phyloP scores from a whole-genome alignment of 2,888 invertebrate species.

The Chrysolina americana region DNA sequence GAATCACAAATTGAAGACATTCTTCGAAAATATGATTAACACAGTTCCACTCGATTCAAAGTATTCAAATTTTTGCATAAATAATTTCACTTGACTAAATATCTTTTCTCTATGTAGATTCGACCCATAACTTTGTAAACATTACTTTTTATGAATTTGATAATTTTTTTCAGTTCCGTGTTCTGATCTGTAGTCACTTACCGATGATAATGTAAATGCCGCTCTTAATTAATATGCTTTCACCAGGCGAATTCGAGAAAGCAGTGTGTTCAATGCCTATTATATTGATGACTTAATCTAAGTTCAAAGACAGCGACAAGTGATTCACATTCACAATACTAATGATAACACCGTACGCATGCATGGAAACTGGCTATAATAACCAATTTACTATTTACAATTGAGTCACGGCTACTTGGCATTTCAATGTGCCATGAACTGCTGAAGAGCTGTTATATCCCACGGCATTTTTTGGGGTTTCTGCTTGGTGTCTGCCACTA shows the following conservation, averaged over 20 bases:
- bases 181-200: background rate
- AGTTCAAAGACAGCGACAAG: slow-evolving; percentile 1
- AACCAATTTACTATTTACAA: background rate
- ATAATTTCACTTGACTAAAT: too few species aligned
- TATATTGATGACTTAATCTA: slow-evolving; percentile 5
- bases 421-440: background rate
- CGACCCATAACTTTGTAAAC: too few species aligned
- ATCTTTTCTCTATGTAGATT: too few species aligned
- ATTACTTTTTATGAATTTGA: too few species aligned
- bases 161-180: background rate
- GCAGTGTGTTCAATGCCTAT: background rate
- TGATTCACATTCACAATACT: background rate
- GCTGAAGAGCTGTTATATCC: background rate
- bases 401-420: slow-evolving; percentile 3
- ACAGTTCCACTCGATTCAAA: too few species aligned
- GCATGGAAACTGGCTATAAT: background rate
- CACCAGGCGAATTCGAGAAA: background rate
- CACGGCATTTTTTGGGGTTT: background rate
- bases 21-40: too few species aligned
- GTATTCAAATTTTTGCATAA: too few species aligned
- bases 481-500: background rate
- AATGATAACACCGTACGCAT: background rate
- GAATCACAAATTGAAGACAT: too few species aligned
- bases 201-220: background rate
- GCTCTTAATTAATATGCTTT: background rate